phyloP scores from a whole-genome alignment of 2,888 invertebrate genomes.

The Flexamia atlantica region DNA sequence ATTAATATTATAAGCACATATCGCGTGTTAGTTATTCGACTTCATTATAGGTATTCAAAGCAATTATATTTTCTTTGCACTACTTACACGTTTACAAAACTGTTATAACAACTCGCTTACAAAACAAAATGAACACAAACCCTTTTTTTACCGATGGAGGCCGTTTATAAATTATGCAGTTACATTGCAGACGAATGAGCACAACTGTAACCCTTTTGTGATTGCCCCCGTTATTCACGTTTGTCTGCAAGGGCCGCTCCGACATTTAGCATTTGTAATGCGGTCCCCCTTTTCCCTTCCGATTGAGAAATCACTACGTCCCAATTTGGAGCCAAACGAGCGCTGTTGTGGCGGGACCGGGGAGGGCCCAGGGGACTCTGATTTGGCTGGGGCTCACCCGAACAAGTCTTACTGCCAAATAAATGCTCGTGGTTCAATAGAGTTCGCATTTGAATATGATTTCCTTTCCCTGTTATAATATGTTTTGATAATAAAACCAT shows the following conservation, averaged over 20 bases:
- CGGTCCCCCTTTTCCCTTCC: slow-evolving; percentile 34
- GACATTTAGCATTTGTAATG: slow-evolving; percentile 43
- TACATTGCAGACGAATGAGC: background rate
- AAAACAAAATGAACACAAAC: too few relatives aligned
- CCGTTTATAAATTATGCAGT: slow-evolving; percentile 19
- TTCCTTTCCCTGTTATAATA: too few relatives aligned
- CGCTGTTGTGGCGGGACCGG: slow-evolving; percentile 40
- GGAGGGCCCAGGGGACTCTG: slow-evolving; percentile 19
- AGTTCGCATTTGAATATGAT: too few relatives aligned
- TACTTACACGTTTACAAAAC: too few relatives aligned
- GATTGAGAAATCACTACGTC: slow-evolving; percentile 47
- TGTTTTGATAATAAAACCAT: too few relatives aligned
- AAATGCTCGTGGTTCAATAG: background rate
- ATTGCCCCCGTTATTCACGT: slow-evolving; percentile 19
- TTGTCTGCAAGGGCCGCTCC: slow-evolving; percentile 16
- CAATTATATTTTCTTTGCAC: too few relatives aligned
- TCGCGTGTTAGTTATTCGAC: too few relatives aligned
- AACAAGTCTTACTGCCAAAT: slow-evolving; percentile 28
- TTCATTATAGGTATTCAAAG: too few relatives aligned
- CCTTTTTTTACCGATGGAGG: background rate
- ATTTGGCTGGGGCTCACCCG: slow-evolving; percentile 24
- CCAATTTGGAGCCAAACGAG: slow-evolving; percentile 53
- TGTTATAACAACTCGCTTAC: too few relatives aligned
- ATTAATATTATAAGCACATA: too few relatives aligned
- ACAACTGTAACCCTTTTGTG: slow-evolving; percentile 28